A percentile compares a stretch with the other conserved stretches of the same genome.
Conservation (phyloP, 2,888 invertebrate genomes). For the Zootermopsis nevadensis region DNA sequence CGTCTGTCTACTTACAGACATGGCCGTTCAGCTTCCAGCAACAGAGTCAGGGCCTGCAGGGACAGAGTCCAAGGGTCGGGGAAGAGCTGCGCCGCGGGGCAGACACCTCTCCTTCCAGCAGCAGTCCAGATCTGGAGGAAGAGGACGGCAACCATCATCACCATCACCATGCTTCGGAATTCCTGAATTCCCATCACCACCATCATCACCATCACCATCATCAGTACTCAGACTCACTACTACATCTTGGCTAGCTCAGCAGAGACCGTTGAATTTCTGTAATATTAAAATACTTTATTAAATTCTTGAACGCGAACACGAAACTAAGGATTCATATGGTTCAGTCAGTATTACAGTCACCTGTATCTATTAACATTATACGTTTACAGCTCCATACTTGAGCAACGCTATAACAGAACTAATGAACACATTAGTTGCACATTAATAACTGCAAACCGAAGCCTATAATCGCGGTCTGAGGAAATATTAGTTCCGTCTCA, state of each 20-base stretch:
- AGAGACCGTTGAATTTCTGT: no score
- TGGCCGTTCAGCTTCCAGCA: slow-evolving; percentile 86
- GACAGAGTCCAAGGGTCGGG: not conserved
- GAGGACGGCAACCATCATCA: slow-evolving; percentile 7
- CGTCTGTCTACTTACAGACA: slow-evolving; percentile 69
- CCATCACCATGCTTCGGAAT: slow-evolving; percentile 13
- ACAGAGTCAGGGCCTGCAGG: slow-evolving; percentile 28
- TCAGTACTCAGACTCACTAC: slow-evolving; percentile 46
- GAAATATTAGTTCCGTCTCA: no score
- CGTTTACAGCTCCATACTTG: no score
- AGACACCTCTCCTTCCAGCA: slow-evolving; percentile 11
- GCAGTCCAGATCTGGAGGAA: slow-evolving; percentile 43
- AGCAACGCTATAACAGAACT: no score
- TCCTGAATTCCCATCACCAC: slow-evolving; percentile 38
- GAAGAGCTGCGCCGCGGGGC: not conserved
- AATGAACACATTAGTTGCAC: no score
- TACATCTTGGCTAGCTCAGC: slow-evolving; percentile 40
- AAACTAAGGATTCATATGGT: no score
- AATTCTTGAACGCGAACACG: no score
- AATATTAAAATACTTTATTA: no score
- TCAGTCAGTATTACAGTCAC: no score
- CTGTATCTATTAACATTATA: no score
- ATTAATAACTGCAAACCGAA: no score
- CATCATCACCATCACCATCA: slow-evolving; percentile 43
- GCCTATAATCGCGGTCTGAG: no score